These are phyloP conservation scores for Chelonoidis abingdonii DNA, from an alignment of 2,113 vertebrate genomes.

Conservation along the genomic window DNA sequence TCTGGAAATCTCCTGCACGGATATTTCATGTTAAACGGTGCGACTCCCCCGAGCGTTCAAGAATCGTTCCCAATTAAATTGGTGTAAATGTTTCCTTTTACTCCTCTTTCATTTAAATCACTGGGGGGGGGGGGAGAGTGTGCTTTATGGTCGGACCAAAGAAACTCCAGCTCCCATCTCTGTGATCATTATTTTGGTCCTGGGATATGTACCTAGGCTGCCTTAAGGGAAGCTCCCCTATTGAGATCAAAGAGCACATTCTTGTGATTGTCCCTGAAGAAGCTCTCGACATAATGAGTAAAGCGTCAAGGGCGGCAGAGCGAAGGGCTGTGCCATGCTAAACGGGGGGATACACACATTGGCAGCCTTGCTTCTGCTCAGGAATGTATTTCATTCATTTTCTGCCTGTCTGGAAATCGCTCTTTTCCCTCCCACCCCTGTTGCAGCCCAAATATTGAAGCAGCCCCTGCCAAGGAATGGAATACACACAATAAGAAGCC, in stretches of 20 bases:
- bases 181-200: neutral
- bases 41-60: conserved; percentile 28
- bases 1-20: conserved; percentile 35
- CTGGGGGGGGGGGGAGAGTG: accelerated
- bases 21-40: conserved; percentile 52
- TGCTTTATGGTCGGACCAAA: neutral
- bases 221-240: neutral
- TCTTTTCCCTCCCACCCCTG: neutral
- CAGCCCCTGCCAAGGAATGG: neutral
- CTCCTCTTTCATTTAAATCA: conserved; percentile 11
- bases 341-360: too few relatives aligned
- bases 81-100: conserved; percentile 52
- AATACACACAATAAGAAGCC: neutral
- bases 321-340: neutral
- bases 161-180: neutral
- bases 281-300: neutral
- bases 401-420: neutral
- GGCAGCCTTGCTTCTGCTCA: neutral
- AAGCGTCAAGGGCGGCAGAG: neutral
- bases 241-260: neutral
- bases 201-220: too few relatives aligned
- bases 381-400: neutral
- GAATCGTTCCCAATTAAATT: conserved; percentile 50
- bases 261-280: neutral
- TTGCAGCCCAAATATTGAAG: neutral